phyloP scores from a whole-genome alignment of 2,888 invertebrate genomes.

The Zygothrica quintamaculata region DNA sequence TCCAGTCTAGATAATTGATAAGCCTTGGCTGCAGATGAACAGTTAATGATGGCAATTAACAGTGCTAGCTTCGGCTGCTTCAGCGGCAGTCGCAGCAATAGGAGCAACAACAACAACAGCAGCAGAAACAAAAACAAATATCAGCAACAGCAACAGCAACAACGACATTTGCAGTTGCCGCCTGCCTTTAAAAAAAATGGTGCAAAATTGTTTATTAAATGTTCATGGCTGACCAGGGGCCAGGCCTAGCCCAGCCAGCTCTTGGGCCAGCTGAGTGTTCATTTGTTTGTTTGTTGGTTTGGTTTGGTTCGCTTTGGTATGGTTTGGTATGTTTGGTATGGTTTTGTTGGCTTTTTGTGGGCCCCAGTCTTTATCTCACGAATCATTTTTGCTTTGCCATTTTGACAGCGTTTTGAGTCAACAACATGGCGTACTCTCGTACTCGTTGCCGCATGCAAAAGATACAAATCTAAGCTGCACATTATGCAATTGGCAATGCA shows the following conservation, averaged over 20 bases:
- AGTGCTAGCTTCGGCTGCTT: slow-evolving; percentile 40
- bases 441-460: slow-evolving; percentile 65
- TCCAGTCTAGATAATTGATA: slow-evolving; percentile 65
- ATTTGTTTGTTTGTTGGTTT: slow-evolving; percentile 50
- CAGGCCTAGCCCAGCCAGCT: slow-evolving; percentile 58
- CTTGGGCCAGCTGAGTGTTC: slow-evolving; percentile 42
- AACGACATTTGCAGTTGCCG: slow-evolving; percentile 38
- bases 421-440: slow-evolving; percentile 62
- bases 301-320: slow-evolving; percentile 2
- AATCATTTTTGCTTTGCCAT: slow-evolving; percentile 74
- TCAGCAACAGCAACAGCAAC: slow-evolving; percentile 24
- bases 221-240: slow-evolving; percentile 55
- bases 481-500: slow-evolving; percentile 14
- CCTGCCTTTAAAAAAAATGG: slow-evolving; percentile 59
- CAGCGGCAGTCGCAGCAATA: slow-evolving; percentile 27
- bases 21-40: slow-evolving; percentile 70
- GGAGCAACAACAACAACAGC: slow-evolving; percentile 31
- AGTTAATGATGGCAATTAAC: slow-evolving; percentile 75
- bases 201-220: slow-evolving; percentile 76
- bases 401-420: slow-evolving; percentile 78
- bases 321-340: slow-evolving; percentile 3
- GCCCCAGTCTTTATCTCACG: slow-evolving; percentile 63
- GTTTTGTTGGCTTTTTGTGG: slow-evolving; percentile 24
- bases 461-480: slow-evolving; percentile 49
- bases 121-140: no score